Evolutionary conservation across 2,888 invertebrate genomes (phyloP).

Genomic region (Erebia epiphron): DNA sequence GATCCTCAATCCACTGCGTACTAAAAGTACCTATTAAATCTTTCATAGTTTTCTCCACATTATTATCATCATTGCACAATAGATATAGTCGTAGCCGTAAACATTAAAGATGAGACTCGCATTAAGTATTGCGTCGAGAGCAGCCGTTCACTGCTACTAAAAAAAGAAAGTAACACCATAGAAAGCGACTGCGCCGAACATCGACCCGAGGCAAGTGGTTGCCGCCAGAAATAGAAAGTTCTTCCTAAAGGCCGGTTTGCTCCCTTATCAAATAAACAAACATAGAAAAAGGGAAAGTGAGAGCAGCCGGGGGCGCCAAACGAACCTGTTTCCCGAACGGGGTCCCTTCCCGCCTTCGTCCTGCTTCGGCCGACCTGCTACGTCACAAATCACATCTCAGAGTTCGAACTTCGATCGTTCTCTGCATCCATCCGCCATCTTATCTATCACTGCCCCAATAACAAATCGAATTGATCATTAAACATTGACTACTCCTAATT

Average conservation of each 20-base stretch:
- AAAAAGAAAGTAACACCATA: constrained; percentile 80
- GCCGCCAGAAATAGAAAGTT: constrained; percentile 80
- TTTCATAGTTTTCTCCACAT: constrained; percentile 23
- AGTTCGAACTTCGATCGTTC: constrained; percentile 43
- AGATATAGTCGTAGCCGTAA: constrained; percentile 6
- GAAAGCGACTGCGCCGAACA: constrained; percentile 75
- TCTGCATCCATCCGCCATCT: constrained; percentile 38
- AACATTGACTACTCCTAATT: constrained; percentile 41
- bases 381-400: constrained; percentile 32
- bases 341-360: constrained; percentile 43
- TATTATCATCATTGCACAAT: constrained; percentile 23
- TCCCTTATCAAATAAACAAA: constrained; percentile 80
- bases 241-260: constrained; percentile 67
- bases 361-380: constrained; percentile 38
- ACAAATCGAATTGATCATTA: constrained; percentile 65
- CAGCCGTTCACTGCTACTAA: constrained; percentile 57
- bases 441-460: constrained; percentile 68
- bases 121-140: constrained; percentile 56
- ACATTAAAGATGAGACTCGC: constrained; percentile 45
- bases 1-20: constrained; percentile 53
- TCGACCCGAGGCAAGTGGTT: constrained; percentile 74
- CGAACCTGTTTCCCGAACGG: constrained; percentile 66
- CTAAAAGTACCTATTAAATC: constrained; percentile 8
- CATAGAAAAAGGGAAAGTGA: constrained; percentile 74
- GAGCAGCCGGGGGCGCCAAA: constrained; percentile 64